A percentile compares a stretch with the other conserved stretches of the same genome.
Evolutionary conservation across 2,113 vertebrate species (phyloP).

Genomic region (Pygoscelis antarcticus): DNA sequence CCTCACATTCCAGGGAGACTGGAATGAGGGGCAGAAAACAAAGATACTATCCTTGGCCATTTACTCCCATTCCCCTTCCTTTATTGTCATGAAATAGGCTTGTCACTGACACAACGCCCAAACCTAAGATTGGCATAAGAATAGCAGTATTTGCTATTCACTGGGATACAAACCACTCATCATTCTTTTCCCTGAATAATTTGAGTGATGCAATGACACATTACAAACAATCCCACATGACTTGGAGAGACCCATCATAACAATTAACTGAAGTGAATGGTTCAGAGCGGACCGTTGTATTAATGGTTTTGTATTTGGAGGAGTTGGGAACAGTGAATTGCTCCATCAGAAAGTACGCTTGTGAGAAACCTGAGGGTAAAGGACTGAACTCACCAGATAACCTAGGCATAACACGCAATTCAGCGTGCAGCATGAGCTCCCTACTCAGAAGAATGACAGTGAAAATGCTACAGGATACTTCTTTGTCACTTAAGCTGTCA

Average conservation of each 20-base stretch:
- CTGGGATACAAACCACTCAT: not conserved
- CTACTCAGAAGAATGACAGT: not conserved
- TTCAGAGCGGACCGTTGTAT: not conserved
- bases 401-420: accelerated
- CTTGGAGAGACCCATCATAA: not conserved
- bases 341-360: not conserved
- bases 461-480: not conserved
- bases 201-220: not conserved
- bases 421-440: accelerated
- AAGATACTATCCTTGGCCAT: not conserved
- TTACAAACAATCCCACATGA: not conserved
- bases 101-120: conserved; percentile 31
- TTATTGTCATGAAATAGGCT: not conserved
- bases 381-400: not conserved
- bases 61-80: not conserved
- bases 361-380: not conserved
- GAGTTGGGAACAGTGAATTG: not conserved
- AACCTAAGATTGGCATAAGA: not conserved
- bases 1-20: not conserved
- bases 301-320: not conserved
- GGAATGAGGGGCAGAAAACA: not conserved
- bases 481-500: not conserved
- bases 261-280: not conserved
- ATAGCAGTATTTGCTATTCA: not conserved
- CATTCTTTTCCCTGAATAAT: not conserved